Evolutionary conservation across 2,113 vertebrate genomes (phyloP).

Genomic region (Eupsittula cactorum): DNA sequence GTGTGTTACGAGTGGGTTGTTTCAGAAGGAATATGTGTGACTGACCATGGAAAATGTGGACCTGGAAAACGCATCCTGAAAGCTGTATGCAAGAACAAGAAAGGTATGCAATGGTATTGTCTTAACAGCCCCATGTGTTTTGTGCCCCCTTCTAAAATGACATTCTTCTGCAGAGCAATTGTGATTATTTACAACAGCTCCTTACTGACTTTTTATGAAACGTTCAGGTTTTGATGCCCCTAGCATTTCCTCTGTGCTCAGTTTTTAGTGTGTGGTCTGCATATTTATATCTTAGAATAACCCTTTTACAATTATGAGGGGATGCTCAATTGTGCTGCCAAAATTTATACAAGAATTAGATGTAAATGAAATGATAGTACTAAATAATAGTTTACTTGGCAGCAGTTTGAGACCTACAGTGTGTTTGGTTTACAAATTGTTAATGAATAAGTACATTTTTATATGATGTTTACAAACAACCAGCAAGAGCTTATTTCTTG

Average conservation of each 20-base stretch:
- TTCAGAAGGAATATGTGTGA: slow-evolving; percentile 76
- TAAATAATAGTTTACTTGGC: slow-evolving; percentile 27
- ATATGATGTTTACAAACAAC: slow-evolving; percentile 58
- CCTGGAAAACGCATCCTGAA: slow-evolving; percentile 78
- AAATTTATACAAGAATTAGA: slow-evolving; percentile 10
- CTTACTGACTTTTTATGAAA: neutral
- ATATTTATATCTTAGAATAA: neutral
- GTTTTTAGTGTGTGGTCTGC: neutral
- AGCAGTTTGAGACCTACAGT: slow-evolving; percentile 14
- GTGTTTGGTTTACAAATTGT: slow-evolving; percentile 35
- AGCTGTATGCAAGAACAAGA: slow-evolving; percentile 77
- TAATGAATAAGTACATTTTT: slow-evolving; percentile 62
- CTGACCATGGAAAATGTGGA: slow-evolving; percentile 82
- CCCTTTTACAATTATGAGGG: neutral
- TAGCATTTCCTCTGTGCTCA: neutral
- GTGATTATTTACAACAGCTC: neutral
- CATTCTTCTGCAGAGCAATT: neutral
- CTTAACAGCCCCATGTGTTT: neutral
- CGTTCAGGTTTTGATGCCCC: neutral
- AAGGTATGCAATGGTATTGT: slow-evolving; percentile 73
- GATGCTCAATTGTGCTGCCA: neutral
- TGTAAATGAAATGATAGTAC: slow-evolving; percentile 30
- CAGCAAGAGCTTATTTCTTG: slow-evolving; percentile 18
- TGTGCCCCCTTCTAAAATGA: neutral
- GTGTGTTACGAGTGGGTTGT: slow-evolving; percentile 83